Evolutionary conservation across 2,797 vertebrate genomes (phyloP).

Genomic region (Zenarchopterus dispar): DNA sequence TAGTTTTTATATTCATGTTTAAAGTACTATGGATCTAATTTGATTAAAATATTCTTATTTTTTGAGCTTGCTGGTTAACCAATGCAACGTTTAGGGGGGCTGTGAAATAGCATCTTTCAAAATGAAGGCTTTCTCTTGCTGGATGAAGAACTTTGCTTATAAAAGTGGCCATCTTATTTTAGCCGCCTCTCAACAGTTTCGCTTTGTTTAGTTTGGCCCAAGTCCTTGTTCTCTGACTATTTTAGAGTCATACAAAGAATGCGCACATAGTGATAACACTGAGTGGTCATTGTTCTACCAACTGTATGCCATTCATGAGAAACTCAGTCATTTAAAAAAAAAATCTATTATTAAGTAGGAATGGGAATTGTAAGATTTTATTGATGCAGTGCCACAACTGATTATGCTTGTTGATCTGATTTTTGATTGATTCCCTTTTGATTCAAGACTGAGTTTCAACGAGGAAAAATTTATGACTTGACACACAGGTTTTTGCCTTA

Average conservation of each 20-base stretch:
- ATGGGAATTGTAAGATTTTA: too few relatives aligned
- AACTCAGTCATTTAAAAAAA: too few relatives aligned
- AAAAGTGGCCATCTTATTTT: too few relatives aligned
- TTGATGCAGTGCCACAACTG: too few relatives aligned
- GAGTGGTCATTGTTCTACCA: background rate
- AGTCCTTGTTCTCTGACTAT: background rate
- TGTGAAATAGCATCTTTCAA: background rate
- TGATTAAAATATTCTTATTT: conserved; percentile 14
- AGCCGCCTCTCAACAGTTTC: background rate
- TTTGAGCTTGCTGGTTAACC: conserved; percentile 16
- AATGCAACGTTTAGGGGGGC: background rate
- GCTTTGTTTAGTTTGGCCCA: background rate
- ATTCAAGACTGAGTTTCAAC: too few relatives aligned
- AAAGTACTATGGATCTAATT: conserved; percentile 12
- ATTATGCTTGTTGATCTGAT: too few relatives aligned
- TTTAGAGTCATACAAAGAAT: conserved; percentile 6
- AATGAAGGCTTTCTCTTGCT: background rate
- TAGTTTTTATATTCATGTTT: conserved; percentile 5
- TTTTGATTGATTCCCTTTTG: too few relatives aligned
- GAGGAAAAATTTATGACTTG: too few relatives aligned
- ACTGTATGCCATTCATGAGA: too few relatives aligned
- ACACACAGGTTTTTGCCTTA: too few relatives aligned
- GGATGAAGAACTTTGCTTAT: too few relatives aligned
- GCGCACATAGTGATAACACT: background rate
- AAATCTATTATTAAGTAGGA: too few relatives aligned